Percentiles rank a stretch among this genome's conserved stretches.
Evolutionary conservation across 2,888 invertebrate species (phyloP).

Genomic region (Pyrocoelia pectoralis): DNA sequence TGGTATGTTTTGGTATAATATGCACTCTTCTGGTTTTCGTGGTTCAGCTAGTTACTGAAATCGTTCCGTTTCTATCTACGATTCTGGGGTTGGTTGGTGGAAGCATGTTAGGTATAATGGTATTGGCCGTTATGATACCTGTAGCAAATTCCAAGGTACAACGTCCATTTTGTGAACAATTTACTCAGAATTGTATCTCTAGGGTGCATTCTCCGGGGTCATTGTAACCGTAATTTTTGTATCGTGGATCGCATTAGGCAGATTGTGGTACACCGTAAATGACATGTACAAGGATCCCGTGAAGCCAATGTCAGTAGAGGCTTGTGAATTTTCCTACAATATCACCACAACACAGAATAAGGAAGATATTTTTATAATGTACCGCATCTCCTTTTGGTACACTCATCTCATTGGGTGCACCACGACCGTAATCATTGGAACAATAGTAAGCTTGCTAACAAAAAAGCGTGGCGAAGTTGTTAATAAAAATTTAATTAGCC

Average conservation of each 20-base stretch:
- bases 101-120: constrained; percentile 70
- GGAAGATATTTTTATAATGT: not conserved
- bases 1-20: constrained; percentile 65
- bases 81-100: constrained; percentile 71
- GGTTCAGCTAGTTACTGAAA: constrained; percentile 70
- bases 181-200: no score
- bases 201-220: not conserved
- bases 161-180: no score
- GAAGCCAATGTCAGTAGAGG: not conserved
- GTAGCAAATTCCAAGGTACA: constrained; percentile 67
- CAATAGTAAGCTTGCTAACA: not conserved
- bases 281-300: not conserved
- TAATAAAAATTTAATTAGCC: no score
- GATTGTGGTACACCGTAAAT: not conserved
- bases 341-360: not conserved
- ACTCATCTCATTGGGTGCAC: not conserved
- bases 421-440: not conserved
- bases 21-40: constrained; percentile 77
- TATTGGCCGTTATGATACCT: constrained; percentile 71
- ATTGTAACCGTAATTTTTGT: not conserved
- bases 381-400: constrained; percentile 13
- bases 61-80: constrained; percentile 70
- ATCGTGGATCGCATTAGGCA: not conserved
- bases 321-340: not conserved
- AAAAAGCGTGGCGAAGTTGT: no score